Percentiles rank a stretch among this genome's conserved stretches.
These are phyloP conservation scores for Achlya flavicornis DNA, from an alignment of 2,888 invertebrate genomes.

Conservation along the genomic window DNA sequence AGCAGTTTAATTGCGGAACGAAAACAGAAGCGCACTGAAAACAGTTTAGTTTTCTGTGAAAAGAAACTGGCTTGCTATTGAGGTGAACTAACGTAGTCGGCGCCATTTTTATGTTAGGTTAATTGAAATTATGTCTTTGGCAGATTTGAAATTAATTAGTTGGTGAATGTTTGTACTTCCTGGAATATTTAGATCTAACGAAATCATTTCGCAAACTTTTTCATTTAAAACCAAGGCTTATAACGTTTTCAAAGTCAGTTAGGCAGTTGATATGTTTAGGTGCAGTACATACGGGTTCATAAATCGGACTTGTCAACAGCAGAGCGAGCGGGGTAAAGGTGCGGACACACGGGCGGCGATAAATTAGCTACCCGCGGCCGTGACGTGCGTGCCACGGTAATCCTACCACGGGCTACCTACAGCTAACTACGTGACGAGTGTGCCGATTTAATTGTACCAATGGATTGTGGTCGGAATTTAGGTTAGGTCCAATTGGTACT, in stretches of 20 bases:
- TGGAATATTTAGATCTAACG: slow-evolving; percentile 15
- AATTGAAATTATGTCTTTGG: slow-evolving; percentile 58
- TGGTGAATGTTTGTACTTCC: slow-evolving; percentile 29
- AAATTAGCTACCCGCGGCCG: slow-evolving; percentile 49
- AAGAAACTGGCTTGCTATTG: slow-evolving; percentile 72
- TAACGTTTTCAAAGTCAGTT: slow-evolving; percentile 7
- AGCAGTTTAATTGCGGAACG: slow-evolving; percentile 81
- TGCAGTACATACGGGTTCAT: slow-evolving; percentile 50
- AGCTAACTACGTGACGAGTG: slow-evolving; percentile 49
- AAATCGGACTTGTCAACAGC: slow-evolving; percentile 65
- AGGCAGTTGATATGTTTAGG: slow-evolving; percentile 41
- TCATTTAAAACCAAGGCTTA: neutral
- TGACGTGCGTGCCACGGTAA: slow-evolving; percentile 63
- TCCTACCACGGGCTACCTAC: slow-evolving; percentile 48
- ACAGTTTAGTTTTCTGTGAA: slow-evolving; percentile 75
- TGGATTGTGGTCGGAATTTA: neutral
- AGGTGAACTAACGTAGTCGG: slow-evolving; percentile 57
- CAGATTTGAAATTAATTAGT: slow-evolving; percentile 40
- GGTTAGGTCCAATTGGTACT: neutral
- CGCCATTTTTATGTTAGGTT: slow-evolving; percentile 55
- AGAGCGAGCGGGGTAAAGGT: slow-evolving; percentile 63
- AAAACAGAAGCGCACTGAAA: slow-evolving; percentile 80
- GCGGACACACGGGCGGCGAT: slow-evolving; percentile 62
- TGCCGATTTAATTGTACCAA: slow-evolving; percentile 39
- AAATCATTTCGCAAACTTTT: neutral